phyloP scores from a whole-genome alignment of 1,140 invertebrate species.

The Apis florea region DNA sequence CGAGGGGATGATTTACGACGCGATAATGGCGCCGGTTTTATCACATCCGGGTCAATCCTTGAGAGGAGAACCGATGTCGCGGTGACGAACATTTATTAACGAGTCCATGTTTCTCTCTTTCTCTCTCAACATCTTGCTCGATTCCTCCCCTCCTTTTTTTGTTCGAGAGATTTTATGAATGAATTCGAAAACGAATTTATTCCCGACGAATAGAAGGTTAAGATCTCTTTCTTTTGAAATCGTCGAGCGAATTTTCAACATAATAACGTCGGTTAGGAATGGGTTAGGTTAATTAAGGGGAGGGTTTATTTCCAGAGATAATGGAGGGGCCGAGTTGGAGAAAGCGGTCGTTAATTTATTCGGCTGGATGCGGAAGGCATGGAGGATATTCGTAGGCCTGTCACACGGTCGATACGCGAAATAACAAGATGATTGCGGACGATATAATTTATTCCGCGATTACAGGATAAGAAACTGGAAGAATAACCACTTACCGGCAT shows the following conservation, averaged over 20 bases:
- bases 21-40: constrained; percentile 35
- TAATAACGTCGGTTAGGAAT: no score
- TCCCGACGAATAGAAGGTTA: not conserved
- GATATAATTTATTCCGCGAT: constrained; percentile 43
- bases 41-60: constrained; percentile 10
- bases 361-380: not conserved
- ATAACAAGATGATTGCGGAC: constrained; percentile 30
- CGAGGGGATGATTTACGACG: constrained; percentile 35
- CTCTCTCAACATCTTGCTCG: not conserved
- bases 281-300: no score
- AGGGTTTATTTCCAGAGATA: not conserved
- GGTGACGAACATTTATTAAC: constrained; percentile 31
- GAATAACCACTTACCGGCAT: constrained; percentile 66
- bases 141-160: not conserved
- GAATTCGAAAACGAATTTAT: not conserved
- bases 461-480: constrained; percentile 13
- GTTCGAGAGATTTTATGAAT: constrained; percentile 21
- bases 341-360: not conserved
- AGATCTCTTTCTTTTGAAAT: no score
- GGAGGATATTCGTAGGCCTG: constrained; percentile 11
- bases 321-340: no score
- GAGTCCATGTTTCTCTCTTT: not conserved
- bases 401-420: constrained; percentile 25
- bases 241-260: no score
- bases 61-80: not conserved